Percentiles rank a stretch among this genome's conserved stretches.
Evolutionary conservation across 2,888 invertebrate genomes (phyloP).

Genomic region (Drosophila neonasuta): DNA sequence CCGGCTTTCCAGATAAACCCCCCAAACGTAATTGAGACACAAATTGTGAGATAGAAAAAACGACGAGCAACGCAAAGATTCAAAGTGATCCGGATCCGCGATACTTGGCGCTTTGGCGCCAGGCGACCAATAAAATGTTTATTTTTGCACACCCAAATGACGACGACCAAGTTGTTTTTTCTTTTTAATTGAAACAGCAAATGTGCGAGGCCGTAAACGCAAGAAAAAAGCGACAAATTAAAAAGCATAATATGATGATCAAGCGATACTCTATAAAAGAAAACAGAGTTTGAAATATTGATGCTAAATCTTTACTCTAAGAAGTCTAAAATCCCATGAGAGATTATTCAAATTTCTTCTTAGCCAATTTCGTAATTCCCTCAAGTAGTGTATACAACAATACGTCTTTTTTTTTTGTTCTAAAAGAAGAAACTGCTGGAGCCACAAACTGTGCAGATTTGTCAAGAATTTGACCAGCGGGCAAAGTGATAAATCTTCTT

Average conservation of each 20-base stretch:
- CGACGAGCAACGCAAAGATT: conserved; percentile 26
- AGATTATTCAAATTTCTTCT: background rate
- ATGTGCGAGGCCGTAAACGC: conserved; percentile 32
- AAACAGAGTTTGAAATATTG: background rate
- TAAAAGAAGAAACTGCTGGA: background rate
- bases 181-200: conserved; percentile 60
- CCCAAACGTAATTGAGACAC: conserved; percentile 33
- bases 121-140: conserved; percentile 70
- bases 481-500: conserved; percentile 42
- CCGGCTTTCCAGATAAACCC: conserved; percentile 45
- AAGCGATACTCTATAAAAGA: background rate
- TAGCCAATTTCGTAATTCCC: background rate
- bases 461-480: conserved; percentile 45
- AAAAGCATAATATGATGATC: background rate
- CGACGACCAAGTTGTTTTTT: conserved; percentile 40
- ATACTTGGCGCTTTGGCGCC: conserved; percentile 58
- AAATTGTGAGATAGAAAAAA: conserved; percentile 12
- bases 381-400: conserved; percentile 2
- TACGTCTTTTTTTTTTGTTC: no score
- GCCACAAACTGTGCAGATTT: conserved; percentile 36
- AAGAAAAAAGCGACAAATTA: background rate
- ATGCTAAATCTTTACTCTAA: background rate
- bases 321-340: background rate
- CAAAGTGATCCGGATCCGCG: conserved; percentile 36
- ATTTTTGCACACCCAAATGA: conserved; percentile 62